phyloP scores from a whole-genome alignment of 2,113 vertebrate species.

The Amazona vittata region DNA sequence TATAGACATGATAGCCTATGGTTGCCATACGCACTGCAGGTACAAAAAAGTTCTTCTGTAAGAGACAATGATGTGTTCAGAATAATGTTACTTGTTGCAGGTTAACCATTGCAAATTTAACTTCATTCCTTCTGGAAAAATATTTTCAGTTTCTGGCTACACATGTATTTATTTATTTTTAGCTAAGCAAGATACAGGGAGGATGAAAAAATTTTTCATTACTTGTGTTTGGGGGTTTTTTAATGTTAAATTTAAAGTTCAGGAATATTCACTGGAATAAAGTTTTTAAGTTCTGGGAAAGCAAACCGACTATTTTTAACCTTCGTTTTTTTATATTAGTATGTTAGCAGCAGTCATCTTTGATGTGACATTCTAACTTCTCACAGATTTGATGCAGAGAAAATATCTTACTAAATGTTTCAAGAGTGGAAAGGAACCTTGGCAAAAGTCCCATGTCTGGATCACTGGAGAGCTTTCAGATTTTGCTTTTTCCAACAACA shows the following conservation, averaged over 20 bases:
- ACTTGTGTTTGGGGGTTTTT: neutral
- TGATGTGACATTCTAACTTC: neutral
- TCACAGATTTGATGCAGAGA: neutral
- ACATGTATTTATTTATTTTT: neutral
- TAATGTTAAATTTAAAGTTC: neutral
- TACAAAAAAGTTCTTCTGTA: neutral
- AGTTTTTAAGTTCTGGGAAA: neutral
- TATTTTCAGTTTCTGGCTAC: neutral
- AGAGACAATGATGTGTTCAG: accelerated
- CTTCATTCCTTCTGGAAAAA: neutral
- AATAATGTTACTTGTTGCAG: neutral
- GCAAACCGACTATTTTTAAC: neutral
- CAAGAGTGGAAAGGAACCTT: neutral
- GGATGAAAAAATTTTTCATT: neutral
- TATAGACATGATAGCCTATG: neutral
- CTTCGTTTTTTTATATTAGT: neutral
- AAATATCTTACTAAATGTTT: neutral
- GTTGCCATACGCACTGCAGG: neutral
- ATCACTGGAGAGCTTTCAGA: neutral
- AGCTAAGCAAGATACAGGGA: neutral
- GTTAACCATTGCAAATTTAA: neutral
- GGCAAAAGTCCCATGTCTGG: neutral
- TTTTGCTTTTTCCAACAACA: neutral
- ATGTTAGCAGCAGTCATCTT: neutral
- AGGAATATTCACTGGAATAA: neutral